Evolutionary conservation across 2,797 vertebrate species (phyloP), one percentile per base, ranked within the genome.

Genomic region (Sus cebifrons): DNA sequence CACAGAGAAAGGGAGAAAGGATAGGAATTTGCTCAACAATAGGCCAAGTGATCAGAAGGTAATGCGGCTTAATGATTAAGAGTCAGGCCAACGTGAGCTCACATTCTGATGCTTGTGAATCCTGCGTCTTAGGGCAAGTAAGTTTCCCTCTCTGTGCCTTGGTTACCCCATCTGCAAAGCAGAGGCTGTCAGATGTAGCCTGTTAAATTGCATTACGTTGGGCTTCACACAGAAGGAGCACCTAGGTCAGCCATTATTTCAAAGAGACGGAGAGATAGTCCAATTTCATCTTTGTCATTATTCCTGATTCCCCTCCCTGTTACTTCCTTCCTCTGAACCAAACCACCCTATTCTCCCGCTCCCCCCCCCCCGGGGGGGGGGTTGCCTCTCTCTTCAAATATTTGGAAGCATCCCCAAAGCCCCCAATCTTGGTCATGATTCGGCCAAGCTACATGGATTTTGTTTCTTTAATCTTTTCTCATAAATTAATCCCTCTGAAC

Each of bases 401-500:
- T 97, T 95, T 94, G 95, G 89, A 94, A 95, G 83, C 3, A 1
- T 94, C 91, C 77, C 96, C 4, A 0, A 97, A 90, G 97, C 93
- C 74, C 95, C 81, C 89, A 62, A 12, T 91, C 91, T 96, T 20
- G 4, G 93, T 95, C 89, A 64, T 40, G 84, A 96, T 85, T 97
- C 94, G 96, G 93, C 89, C 96, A 78, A 93, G 84, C 91, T 91
- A 83, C 71, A 93, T 89, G 94, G 97, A 98, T 97, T 97, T 95
- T 81, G 81, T 92, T 93, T 87, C 95, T 97, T 96, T 98, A 97
- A 97, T 98, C 97, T 98, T 93, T 73, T 64, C 71, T 92, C 20
- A 49, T 97, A 93, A 97, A 98, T 97, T 94, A 97, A 98, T 97
- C 97, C 83, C 36, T 86, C 91, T 86, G 94, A 97, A 97, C 92